A percentile compares a stretch with the other conserved stretches of the same genome.
Evolutionary conservation across 2,888 invertebrate species (phyloP).

Genomic region (Nymphalis c-album): DNA sequence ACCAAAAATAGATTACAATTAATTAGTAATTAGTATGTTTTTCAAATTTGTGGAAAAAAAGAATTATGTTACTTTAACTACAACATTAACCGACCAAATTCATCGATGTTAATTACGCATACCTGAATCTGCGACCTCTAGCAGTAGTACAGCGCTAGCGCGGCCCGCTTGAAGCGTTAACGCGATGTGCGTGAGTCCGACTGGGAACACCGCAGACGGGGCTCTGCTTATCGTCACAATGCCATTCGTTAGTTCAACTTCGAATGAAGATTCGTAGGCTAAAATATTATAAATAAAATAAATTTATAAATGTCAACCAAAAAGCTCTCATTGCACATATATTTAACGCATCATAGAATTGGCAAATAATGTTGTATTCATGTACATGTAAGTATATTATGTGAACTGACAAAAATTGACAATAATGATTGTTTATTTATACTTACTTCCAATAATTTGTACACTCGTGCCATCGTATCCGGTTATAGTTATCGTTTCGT

Average conservation of each 20-base stretch:
- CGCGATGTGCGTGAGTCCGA: constrained; percentile 45
- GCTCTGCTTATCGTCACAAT: constrained; percentile 46
- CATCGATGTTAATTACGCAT: constrained; percentile 11
- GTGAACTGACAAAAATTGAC: too few species aligned
- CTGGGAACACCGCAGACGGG: constrained; percentile 47
- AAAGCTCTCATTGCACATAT: too few species aligned
- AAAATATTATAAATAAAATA: too few species aligned
- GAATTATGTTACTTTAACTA: too few species aligned
- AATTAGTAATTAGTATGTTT: too few species aligned
- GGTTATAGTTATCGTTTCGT: constrained; percentile 56
- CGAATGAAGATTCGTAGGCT: constrained; percentile 48
- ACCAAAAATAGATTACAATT: too few species aligned
- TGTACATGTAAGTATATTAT: neutral
- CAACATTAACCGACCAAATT: neutral
- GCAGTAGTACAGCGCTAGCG: constrained; percentile 54
- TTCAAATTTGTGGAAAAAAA: too few species aligned
- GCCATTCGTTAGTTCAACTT: constrained; percentile 43
- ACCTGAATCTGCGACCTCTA: constrained; percentile 46
- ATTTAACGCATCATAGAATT: too few species aligned
- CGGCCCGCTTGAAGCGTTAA: constrained; percentile 54
- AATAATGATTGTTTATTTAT: neutral
- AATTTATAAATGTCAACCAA: too few species aligned
- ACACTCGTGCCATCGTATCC: constrained; percentile 52
- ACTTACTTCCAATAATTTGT: constrained; percentile 57
- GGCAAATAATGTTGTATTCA: neutral